Evolutionary conservation across 2,113 vertebrate genomes (phyloP).

Genomic region (Elgaria multicarinata): DNA sequence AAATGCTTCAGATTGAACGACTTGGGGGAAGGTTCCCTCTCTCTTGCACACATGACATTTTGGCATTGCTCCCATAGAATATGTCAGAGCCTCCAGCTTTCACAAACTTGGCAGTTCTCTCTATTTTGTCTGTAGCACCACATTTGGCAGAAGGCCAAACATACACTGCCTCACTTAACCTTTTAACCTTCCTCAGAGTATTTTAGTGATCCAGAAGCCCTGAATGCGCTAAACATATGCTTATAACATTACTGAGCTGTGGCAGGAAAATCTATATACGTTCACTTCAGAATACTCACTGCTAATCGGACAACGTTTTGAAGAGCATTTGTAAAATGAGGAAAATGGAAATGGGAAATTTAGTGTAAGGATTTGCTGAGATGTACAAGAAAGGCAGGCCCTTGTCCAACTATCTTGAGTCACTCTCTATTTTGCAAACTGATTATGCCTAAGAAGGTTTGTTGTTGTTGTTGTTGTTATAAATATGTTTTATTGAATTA

Average conservation of each 20-base stretch:
- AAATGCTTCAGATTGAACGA: not conserved
- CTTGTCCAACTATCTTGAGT: not conserved
- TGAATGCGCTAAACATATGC: not conserved
- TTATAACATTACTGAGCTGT: not conserved
- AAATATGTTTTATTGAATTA: too few species aligned
- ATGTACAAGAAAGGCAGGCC: not conserved
- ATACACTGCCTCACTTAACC: not conserved
- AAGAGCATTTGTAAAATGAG: not conserved
- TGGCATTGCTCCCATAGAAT: not conserved
- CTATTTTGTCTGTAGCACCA: not conserved
- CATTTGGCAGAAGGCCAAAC: not conserved
- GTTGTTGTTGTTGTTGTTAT: not conserved
- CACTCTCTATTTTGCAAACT: not conserved
- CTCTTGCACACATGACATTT: slow-evolving; percentile 7
- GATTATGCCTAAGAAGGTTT: not conserved
- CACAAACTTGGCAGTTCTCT: not conserved
- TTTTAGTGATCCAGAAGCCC: not conserved
- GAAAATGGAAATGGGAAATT: not conserved
- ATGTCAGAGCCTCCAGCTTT: not conserved
- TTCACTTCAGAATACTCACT: not conserved
- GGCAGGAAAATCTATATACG: not conserved
- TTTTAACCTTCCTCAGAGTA: slow-evolving; percentile 12
- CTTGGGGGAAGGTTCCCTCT: slow-evolving; percentile 21
- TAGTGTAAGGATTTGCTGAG: not conserved
- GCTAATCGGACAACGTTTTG: not conserved